phyloP scores from a whole-genome alignment of 2,888 invertebrate species.

The Lasioglossum malachurum region DNA sequence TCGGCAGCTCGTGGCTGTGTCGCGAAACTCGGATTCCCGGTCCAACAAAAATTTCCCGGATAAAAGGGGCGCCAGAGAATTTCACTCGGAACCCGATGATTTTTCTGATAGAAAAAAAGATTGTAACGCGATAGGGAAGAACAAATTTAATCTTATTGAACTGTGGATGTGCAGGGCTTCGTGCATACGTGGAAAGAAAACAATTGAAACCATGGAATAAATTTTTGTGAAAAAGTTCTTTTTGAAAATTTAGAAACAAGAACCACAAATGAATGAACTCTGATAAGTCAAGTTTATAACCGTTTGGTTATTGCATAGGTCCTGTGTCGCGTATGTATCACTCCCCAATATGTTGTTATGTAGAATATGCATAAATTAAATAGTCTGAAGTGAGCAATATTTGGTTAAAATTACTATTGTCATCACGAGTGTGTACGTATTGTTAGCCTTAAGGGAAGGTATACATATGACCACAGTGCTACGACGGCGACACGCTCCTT shows the following conservation, averaged over 20 bases:
- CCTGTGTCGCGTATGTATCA: background rate
- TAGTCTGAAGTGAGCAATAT: background rate
- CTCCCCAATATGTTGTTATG: background rate
- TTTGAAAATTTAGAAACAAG: too few species aligned
- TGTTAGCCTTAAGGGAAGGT: background rate
- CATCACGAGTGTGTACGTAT: background rate
- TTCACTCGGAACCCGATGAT: background rate
- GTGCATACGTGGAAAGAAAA: background rate
- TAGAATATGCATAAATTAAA: background rate
- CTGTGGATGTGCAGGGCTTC: background rate
- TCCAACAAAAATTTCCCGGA: slow-evolving; percentile 16
- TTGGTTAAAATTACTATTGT: background rate
- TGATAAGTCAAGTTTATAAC: background rate
- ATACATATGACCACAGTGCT: background rate
- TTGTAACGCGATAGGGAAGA: background rate
- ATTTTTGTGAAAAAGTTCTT: background rate
- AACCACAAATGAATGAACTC: background rate
- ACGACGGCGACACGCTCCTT: background rate
- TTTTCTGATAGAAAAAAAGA: background rate
- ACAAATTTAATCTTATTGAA: background rate
- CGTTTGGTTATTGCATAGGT: too few species aligned
- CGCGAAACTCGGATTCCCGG: background rate
- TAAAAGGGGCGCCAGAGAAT: slow-evolving; percentile 22
- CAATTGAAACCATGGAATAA: background rate
- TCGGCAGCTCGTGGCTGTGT: background rate